Conservation (phyloP, 2,888 invertebrate genomes). For the Epistrophe eligans region DNA sequence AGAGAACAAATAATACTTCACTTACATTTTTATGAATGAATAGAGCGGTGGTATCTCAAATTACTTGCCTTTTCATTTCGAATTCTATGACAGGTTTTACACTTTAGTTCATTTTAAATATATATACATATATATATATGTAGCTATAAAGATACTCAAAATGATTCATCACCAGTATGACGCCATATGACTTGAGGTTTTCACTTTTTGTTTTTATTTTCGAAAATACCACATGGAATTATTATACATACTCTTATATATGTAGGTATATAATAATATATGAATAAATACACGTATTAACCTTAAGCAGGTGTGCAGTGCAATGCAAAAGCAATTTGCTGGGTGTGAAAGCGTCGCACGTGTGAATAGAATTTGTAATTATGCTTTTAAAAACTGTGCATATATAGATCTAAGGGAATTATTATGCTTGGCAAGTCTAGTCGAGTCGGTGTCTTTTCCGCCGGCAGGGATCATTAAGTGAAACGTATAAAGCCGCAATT, state of each 20-base stretch:
- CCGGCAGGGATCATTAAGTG: conserved; percentile 42
- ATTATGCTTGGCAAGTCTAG: conserved; percentile 38
- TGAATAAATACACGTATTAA: not conserved
- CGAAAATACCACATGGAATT: conserved; percentile 25
- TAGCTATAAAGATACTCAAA: not conserved
- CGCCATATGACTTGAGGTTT: conserved; percentile 25
- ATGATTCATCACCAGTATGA: conserved; percentile 36
- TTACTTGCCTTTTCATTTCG: conserved; percentile 39
- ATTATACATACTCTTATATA: not conserved
- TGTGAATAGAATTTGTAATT: conserved; percentile 62
- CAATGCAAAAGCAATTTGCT: conserved; percentile 48
- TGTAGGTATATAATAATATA: not conserved
- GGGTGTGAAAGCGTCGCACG: conserved; percentile 44
- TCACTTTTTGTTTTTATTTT: conserved; percentile 25
- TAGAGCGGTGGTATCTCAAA: conserved; percentile 37
- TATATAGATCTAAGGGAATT: conserved; percentile 32
- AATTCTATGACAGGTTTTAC: conserved; percentile 33
- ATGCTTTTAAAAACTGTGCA: conserved; percentile 39
- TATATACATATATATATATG: too few species aligned
- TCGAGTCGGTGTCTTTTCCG: conserved; percentile 18
- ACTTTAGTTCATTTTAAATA: not conserved
- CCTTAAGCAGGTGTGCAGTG: conserved; percentile 50
- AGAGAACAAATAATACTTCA: conserved; percentile 1
- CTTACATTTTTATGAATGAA: conserved; percentile 37
- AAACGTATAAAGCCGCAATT: conserved; percentile 10